Evolutionary conservation across 2,113 vertebrate genomes (phyloP), one percentile per base, ranked within the genome.

Genomic region (Leptocoma aspasia): DNA sequence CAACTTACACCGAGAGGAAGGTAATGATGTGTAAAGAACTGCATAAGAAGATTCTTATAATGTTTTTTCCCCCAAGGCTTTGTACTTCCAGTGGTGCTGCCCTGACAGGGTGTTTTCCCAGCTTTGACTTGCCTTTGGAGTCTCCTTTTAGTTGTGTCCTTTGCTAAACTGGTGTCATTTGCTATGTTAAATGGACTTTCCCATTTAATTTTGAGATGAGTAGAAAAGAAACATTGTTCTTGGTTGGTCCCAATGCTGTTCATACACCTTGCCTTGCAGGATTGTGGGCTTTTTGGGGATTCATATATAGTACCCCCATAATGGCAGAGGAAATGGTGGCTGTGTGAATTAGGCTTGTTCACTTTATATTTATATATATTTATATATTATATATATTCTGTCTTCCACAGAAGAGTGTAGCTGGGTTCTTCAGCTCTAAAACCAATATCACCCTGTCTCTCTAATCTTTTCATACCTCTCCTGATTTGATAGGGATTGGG

Each of bases 271-370:
- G 22, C 27, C 69, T 45, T 83, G 28, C 26, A 76, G 24, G 26
- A 20, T 3, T 60, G 10, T 82, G 39, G 6, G 3, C 14, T 78
- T 69, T 45, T 70, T 82, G 28, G 37, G 15, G 7, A 45, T 35
- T 49, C 5, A 7, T 23, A 1, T 7, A 2, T 15, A n/a, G 9
- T 37, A 37, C 0, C 5, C 9, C 13, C 9, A 6, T 9, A 47
- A 75, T 1, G 45, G 23, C 18, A 79, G 9, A 35, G 61, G 11
- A 44, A 69, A 26, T 1, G 1, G 24, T 8, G 2, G 1, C 10
- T 69, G 15, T 52, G 21, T 56, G 59, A 85, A 22, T 63, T 44
- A 0, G 2, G 22, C 2, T 47, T 9, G 0, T n/a, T n/a, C n/a
- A n/a, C n/a, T n/a, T n/a, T n/a, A n/a, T n/a, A n/a, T n/a, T n/a